Evolutionary conservation across 2,797 vertebrate species (phyloP).

Genomic region (Acanthurus tractus): DNA sequence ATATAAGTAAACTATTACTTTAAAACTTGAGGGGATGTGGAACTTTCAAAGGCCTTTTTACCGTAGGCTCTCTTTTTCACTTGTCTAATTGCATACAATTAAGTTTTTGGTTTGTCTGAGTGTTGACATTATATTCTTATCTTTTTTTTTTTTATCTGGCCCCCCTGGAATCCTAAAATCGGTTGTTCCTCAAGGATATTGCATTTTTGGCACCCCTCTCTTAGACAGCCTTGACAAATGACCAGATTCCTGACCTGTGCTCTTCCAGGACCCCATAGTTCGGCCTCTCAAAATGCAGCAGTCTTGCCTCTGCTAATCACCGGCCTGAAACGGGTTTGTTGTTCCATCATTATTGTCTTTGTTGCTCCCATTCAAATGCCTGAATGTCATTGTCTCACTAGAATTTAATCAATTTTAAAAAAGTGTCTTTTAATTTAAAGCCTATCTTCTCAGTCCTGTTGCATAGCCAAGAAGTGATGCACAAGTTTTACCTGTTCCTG

Average conservation of each 20-base stretch:
- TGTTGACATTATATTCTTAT: not conserved
- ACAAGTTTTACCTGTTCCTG: not conserved
- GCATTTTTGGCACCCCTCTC: conserved; percentile 3
- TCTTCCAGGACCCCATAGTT: not conserved
- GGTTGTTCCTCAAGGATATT: not conserved
- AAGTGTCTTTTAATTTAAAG: not conserved
- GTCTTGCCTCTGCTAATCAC: not conserved
- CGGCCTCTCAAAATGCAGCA: not conserved
- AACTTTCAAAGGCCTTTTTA: conserved; percentile 27
- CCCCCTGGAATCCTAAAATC: not conserved
- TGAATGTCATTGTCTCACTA: not conserved
- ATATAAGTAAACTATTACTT: conserved; percentile 43
- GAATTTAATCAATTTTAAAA: not conserved
- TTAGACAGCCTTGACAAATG: not conserved
- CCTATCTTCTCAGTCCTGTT: not conserved
- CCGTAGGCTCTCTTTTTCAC: not conserved
- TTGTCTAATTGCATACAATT: conserved; percentile 8
- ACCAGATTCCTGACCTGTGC: not conserved
- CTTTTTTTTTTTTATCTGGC: not conserved
- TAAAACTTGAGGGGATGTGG: conserved; percentile 35
- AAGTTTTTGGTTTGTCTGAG: not conserved
- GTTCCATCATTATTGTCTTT: not conserved
- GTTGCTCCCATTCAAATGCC: not conserved
- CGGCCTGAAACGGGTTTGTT: not conserved
- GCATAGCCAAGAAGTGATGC: not conserved